Evolutionary conservation across 2,113 vertebrate genomes (phyloP), one percentile per base, ranked within the genome.

Genomic region (Scartelaos histophorus): DNA sequence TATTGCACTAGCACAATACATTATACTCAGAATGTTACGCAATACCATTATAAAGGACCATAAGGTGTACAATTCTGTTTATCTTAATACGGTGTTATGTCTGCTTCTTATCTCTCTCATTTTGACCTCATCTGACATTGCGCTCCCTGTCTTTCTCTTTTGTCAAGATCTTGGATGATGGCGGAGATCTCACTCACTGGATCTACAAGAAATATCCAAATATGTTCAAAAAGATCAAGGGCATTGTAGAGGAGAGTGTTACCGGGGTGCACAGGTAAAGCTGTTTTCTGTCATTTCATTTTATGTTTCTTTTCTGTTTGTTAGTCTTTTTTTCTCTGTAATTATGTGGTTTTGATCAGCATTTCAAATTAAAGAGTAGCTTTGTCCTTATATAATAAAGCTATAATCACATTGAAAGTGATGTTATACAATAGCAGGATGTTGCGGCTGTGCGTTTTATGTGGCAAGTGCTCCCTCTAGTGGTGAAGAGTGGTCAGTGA

Each of bases 151-250:
- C 5, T 51, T 13, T 57, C 60, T 47, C 47, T 45, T 73, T 35
- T 15, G 81, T 81, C 0, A 87, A 99, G 98, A 99, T 99, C 80
- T 88, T 99, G 89, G 98, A 99, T 71, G 98, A 99, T 0, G 98
- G 98, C 21, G 98, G 98, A 1, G 98, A 99, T 76, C 93, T 99
- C 74, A 99, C 98, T 70, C 98, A 99, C 81, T 99, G 97, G 98
- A 99, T 99, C 89, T 99, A 99, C 81, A 99, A 99, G 91, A 99
- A 99, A 76, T 99, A 99, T 24, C 97, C 98, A 82, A 99, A 97
- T 90, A 99, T 99, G 98, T 99, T 99, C 86, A 99, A 99, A 90
- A 99, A 99, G 92, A 97, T 99, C 90, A 99, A 99, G 87, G 98
- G 98, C 69, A 99, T 99, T 1, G 98, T 99, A 19, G 98, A 99